Evolutionary conservation across 1,140 invertebrate species (phyloP).

Genomic region (Potamilus streckersoni): DNA sequence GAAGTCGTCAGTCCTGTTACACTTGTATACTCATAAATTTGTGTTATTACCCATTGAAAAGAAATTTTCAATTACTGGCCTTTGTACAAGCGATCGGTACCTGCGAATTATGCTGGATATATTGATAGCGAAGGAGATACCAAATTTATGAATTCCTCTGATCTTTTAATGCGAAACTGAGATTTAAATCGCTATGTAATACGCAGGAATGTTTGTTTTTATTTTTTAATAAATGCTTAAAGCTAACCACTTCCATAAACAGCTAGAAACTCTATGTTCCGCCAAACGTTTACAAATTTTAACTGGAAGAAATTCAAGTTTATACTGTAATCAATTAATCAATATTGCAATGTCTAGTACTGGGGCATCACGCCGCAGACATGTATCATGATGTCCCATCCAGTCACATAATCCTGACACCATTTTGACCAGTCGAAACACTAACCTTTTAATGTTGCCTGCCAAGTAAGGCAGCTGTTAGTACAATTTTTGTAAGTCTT

Average conservation of each 20-base stretch:
- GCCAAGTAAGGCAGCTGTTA: too few relatives aligned
- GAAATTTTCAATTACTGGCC: conserved; percentile 29
- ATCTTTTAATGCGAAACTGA: conserved; percentile 12
- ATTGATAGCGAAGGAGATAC: neutral
- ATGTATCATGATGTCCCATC: too few relatives aligned
- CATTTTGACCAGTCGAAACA: too few relatives aligned
- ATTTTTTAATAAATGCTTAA: conserved; percentile 11
- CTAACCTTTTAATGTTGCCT: too few relatives aligned
- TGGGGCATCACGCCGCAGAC: too few relatives aligned
- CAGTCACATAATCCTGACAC: too few relatives aligned
- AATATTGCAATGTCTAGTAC: too few relatives aligned
- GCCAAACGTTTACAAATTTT: too few relatives aligned
- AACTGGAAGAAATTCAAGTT: too few relatives aligned
- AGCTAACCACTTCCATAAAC: neutral
- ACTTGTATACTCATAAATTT: conserved; percentile 24
- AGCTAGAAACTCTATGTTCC: too few relatives aligned
- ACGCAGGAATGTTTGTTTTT: conserved; percentile 1
- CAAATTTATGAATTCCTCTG: neutral
- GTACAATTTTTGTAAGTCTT: too few relatives aligned
- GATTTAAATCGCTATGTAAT: conserved; percentile 15
- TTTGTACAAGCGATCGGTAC: conserved; percentile 2
- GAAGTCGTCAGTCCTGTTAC: conserved; percentile 12
- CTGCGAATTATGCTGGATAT: neutral
- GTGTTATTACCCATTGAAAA: conserved; percentile 13
- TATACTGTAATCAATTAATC: too few relatives aligned